Percentiles rank a stretch among this genome's conserved stretches.
phyloP scores from a whole-genome alignment of 2,113 vertebrate genomes.

The Anthoscopus minutus region DNA sequence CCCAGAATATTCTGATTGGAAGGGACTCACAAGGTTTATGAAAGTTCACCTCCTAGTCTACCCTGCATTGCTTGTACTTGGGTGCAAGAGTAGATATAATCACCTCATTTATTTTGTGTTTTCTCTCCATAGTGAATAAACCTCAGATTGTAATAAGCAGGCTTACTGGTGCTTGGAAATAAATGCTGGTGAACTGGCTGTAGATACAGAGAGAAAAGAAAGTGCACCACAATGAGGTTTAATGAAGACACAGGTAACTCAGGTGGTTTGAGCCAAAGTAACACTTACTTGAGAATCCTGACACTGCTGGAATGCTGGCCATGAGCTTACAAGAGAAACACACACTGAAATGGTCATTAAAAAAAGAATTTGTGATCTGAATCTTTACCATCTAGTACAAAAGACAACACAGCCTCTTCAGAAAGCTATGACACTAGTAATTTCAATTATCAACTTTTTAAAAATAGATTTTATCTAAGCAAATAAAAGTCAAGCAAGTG shows the following conservation, averaged over 20 bases:
- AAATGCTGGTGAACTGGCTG: neutral
- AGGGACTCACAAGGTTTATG: neutral
- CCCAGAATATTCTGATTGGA: neutral
- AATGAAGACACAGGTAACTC: neutral
- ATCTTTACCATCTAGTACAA: neutral
- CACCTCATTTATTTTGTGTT: neutral
- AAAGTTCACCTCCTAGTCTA: neutral
- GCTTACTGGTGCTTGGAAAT: neutral
- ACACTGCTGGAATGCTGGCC: neutral
- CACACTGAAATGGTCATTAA: neutral
- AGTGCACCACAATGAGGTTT: neutral
- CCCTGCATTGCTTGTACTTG: neutral
- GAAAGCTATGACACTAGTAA: neutral
- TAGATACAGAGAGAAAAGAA: neutral
- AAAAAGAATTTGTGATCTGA: neutral
- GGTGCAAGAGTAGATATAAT: neutral
- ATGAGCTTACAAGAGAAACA: neutral
- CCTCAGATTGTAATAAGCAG: neutral
- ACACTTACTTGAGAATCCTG: neutral
- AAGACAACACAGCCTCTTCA: neutral
- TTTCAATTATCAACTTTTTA: neutral
- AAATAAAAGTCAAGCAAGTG: neutral
- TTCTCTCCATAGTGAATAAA: neutral
- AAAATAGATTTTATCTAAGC: neutral
- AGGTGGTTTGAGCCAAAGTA: rapidly evolving